Evolutionary conservation across 2,797 vertebrate genomes (phyloP).

Genomic region (Gallinago nigripennis): DNA sequence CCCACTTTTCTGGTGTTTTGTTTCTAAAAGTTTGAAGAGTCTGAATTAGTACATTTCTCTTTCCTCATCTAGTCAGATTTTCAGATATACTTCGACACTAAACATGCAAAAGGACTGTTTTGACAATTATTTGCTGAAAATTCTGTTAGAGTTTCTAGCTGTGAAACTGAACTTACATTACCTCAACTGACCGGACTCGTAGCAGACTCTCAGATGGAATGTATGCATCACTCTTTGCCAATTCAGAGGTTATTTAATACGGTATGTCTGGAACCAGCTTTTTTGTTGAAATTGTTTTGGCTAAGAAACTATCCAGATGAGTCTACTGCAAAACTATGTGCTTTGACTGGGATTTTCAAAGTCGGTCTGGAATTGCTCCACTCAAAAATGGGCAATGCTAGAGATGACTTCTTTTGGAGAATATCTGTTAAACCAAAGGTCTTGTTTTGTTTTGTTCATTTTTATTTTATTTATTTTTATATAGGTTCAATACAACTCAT

Average conservation of each 20-base stretch:
- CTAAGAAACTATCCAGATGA: constrained; percentile 66
- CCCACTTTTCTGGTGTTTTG: background rate
- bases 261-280: constrained; percentile 60
- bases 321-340: constrained; percentile 61
- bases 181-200: constrained; percentile 61
- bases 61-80: background rate
- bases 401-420: background rate
- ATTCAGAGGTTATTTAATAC: constrained; percentile 72
- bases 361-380: background rate
- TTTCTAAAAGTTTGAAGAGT: background rate
- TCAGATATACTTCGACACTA: background rate
- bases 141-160: background rate
- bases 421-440: background rate
- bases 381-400: constrained; percentile 1
- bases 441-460: background rate
- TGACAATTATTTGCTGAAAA: constrained; percentile 34
- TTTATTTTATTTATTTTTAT: background rate
- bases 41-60: background rate
- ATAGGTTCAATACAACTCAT: background rate
- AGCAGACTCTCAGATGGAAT: constrained; percentile 65
- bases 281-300: constrained; percentile 71
- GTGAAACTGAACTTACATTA: constrained; percentile 67
- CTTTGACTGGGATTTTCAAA: constrained; percentile 61
- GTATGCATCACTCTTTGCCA: constrained; percentile 61
- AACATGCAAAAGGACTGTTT: constrained; percentile 7